These are phyloP conservation scores for Pongo pygmaeus DNA, from an alignment of 2,113 vertebrate species.

Conservation along the genomic window DNA sequence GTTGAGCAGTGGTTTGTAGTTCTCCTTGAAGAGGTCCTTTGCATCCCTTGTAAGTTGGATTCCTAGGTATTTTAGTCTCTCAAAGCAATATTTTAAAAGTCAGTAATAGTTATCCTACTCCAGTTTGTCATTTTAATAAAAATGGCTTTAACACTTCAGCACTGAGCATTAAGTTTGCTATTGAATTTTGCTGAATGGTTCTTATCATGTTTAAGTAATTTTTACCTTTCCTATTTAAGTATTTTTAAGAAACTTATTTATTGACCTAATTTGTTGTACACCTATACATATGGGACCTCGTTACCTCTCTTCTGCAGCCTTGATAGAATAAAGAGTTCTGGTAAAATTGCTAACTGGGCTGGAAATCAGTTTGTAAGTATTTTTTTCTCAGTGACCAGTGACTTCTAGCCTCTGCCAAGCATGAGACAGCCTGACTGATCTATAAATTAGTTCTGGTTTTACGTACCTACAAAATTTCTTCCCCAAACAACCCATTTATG, in stretches of 20 bases:
- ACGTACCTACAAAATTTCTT: background rate
- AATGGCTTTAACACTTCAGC: background rate
- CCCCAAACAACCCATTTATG: background rate
- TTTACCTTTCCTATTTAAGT: background rate
- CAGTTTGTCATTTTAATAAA: slow-evolving; percentile 21
- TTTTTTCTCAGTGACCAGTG: background rate
- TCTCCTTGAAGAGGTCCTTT: no score
- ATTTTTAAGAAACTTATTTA: background rate
- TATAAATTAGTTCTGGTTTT: background rate
- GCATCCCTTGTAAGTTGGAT: no score
- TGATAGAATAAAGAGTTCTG: background rate
- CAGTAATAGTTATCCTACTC: background rate
- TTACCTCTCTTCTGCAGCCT: background rate
- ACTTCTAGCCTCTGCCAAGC: background rate
- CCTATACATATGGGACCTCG: background rate
- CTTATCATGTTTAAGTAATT: background rate
- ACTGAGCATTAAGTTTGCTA: background rate
- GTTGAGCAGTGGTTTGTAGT: no score
- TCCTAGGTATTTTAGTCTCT: no score
- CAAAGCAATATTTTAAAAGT: background rate
- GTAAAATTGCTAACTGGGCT: background rate
- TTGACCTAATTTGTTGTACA: background rate
- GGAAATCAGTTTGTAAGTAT: background rate
- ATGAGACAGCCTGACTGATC: background rate
- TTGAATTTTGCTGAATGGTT: background rate